A percentile compares a stretch with the other conserved stretches of the same genome.
Conservation (phyloP, 2,797 vertebrate species). For the Tenualosa thibaudeaui region DNA sequence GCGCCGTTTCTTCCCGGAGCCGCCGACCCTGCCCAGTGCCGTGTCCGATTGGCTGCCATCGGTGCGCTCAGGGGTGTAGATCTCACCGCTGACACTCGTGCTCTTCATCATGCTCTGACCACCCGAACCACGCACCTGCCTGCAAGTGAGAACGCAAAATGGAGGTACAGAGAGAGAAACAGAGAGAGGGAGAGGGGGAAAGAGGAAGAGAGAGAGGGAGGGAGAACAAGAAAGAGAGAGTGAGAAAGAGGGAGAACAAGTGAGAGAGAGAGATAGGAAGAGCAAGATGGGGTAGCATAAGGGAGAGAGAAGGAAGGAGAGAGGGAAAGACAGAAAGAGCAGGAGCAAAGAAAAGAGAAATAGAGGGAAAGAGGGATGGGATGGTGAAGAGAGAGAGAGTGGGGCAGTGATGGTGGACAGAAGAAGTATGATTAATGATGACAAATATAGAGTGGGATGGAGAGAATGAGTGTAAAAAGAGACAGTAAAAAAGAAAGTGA, state of each 20-base stretch:
- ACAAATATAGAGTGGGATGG: neutral
- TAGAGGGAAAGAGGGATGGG: neutral
- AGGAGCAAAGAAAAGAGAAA: neutral
- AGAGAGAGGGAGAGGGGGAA: constrained; percentile 12
- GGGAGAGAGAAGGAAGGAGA: neutral
- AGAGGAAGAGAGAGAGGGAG: neutral
- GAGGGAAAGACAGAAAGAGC: neutral
- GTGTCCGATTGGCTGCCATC: constrained; percentile 98
- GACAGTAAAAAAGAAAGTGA: too few species aligned
- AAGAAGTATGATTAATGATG: neutral
- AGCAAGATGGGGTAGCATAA: neutral
- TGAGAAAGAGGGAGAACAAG: neutral
- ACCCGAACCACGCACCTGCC: constrained; percentile 86
- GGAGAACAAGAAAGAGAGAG: neutral
- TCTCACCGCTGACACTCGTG: constrained; percentile 94
- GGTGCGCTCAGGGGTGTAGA: constrained; percentile 90
- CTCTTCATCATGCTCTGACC: constrained; percentile 93
- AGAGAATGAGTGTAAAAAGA: neutral
- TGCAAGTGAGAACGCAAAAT: constrained; percentile 65
- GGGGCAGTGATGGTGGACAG: neutral
- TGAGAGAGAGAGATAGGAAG: neutral
- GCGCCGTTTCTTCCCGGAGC: constrained; percentile 90
- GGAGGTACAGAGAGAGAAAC: neutral
- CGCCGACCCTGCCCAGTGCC: constrained; percentile 88
- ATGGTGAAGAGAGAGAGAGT: neutral